A percentile compares a stretch with the other conserved stretches of the same genome.
phyloP scores from a whole-genome alignment of 2,113 vertebrate species.

The Vimba vimba region DNA sequence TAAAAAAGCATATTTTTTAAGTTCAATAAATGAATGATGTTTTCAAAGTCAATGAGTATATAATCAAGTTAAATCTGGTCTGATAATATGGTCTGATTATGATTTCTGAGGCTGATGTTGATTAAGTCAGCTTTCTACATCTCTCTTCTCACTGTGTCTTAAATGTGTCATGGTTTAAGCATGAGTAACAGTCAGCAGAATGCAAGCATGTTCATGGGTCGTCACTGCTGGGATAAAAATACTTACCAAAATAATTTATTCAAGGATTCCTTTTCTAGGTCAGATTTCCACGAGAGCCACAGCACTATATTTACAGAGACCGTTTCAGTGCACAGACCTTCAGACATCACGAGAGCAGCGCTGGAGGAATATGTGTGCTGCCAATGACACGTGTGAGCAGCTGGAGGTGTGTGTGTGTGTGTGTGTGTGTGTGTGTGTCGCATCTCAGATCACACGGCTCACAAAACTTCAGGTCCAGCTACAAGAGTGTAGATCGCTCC shows the following conservation, averaged over 20 bases:
- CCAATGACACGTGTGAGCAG: neutral
- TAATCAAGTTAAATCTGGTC: neutral
- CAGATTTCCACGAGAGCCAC: constrained; percentile 15
- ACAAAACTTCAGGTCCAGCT: neutral
- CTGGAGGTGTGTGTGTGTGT: neutral
- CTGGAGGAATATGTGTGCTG: neutral
- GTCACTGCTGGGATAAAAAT: constrained; percentile 23
- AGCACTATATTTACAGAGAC: constrained; percentile 36
- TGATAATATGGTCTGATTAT: neutral
- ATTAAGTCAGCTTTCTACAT: neutral
- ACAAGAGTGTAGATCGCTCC: too few species aligned
- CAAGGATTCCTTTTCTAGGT: constrained; percentile 43
- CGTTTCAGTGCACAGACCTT: neutral
- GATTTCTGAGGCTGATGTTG: neutral
- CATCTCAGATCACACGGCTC: neutral
- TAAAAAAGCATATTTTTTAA: neutral
- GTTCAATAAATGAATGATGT: neutral
- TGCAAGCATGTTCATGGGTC: neutral
- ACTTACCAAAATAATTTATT: constrained; percentile 17
- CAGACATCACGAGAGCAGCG: neutral
- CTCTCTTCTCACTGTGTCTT: neutral
- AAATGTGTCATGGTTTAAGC: neutral
- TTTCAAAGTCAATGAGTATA: neutral
- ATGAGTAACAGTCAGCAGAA: neutral
- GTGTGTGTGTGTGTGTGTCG: neutral